These are phyloP conservation scores for Epicauta chinensis DNA, from an alignment of 1,140 invertebrate genomes.

Conservation along the genomic window DNA sequence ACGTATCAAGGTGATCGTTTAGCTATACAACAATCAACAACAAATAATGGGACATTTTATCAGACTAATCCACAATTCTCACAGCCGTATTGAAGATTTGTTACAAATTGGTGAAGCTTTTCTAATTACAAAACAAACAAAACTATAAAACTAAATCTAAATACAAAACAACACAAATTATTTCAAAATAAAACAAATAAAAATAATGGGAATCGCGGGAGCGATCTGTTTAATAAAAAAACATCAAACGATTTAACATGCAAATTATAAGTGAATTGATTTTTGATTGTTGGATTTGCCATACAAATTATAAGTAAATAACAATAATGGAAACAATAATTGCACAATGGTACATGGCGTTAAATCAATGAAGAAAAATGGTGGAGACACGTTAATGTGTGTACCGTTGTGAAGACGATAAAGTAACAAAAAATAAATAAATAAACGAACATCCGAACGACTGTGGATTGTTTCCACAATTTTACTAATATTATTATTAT, in stretches of 20 bases:
- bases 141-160: too few relatives aligned
- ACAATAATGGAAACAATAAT: neutral
- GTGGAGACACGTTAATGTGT: too few relatives aligned
- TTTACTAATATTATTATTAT: too few relatives aligned
- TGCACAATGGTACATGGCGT: conserved; percentile 20
- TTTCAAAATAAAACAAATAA: too few relatives aligned
- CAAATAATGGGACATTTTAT: conserved; percentile 49
- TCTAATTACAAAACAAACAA: too few relatives aligned
- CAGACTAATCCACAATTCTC: conserved; percentile 55
- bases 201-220: conserved; percentile 35
- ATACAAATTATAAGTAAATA: conserved; percentile 29
- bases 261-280: conserved; percentile 33
- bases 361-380: conserved; percentile 5
- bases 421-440: too few relatives aligned
- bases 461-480: too few relatives aligned
- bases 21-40: too few relatives aligned
- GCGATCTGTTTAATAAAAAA: conserved; percentile 29
- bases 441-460: too few relatives aligned
- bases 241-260: too few relatives aligned
- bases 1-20: conserved; percentile 70
- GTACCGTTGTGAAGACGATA: conserved; percentile 9
- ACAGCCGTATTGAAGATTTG: conserved; percentile 42
- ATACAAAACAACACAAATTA: too few relatives aligned
- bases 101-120: too few relatives aligned
- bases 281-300: conserved; percentile 23